Percentiles rank a stretch among this genome's conserved stretches.
Evolutionary conservation across 1,140 invertebrate species (phyloP).

Genomic region (Neelides sp.): DNA sequence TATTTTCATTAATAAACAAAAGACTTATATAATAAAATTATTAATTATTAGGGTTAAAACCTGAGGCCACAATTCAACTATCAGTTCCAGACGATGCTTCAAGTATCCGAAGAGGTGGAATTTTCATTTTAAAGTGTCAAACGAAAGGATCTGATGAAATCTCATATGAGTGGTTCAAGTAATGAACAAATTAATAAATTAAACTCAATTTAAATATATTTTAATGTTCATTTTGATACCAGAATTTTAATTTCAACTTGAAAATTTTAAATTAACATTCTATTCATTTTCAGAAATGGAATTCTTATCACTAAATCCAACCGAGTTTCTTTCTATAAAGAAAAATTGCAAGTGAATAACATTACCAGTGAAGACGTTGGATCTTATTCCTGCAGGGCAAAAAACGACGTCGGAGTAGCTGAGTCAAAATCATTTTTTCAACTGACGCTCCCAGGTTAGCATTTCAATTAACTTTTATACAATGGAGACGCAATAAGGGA

Average conservation of each 20-base stretch:
- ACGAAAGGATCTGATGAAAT: conserved; percentile 59
- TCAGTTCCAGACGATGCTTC: conserved; percentile 45
- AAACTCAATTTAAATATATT: no score
- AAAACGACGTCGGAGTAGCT: conserved; percentile 48
- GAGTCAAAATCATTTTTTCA: conserved; percentile 43
- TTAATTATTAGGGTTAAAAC: conserved; percentile 48
- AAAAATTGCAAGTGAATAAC: conserved; percentile 48
- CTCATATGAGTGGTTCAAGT: conserved; percentile 60
- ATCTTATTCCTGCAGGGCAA: conserved; percentile 52
- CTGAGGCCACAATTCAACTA: conserved; percentile 48
- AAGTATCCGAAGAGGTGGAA: conserved; percentile 42
- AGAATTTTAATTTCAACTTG: not conserved
- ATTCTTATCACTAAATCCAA: conserved; percentile 46
- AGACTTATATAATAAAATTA: conserved; percentile 6
- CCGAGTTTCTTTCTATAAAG: conserved; percentile 48
- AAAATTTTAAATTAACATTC: not conserved
- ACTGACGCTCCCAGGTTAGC: conserved; percentile 45
- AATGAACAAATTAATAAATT: conserved; percentile 22
- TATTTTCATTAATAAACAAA: not conserved
- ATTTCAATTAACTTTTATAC: no score
- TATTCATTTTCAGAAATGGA: conserved; percentile 44
- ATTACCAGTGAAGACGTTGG: conserved; percentile 53
- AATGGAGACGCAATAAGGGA: no score
- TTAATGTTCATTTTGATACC: not conserved
- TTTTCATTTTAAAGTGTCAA: conserved; percentile 57